phyloP scores from a whole-genome alignment of 1,140 invertebrate genomes.

The Gryon sp. region DNA sequence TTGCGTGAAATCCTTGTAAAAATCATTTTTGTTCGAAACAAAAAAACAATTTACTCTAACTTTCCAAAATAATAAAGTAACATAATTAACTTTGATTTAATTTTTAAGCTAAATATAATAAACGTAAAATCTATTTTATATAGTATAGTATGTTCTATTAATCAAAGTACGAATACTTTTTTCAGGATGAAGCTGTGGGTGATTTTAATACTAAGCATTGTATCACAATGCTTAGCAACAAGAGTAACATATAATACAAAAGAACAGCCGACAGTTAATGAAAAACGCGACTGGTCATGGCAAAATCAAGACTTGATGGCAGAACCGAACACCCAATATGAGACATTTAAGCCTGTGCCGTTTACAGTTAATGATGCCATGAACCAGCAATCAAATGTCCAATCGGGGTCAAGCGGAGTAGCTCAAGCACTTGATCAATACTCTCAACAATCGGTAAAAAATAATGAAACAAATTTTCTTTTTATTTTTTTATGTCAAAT shows the following conservation, averaged over 20 bases:
- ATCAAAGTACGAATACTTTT: slow-evolving; percentile 10
- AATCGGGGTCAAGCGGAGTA: slow-evolving; percentile 65
- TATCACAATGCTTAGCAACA: slow-evolving; percentile 63
- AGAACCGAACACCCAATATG: slow-evolving; percentile 57
- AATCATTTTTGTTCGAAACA: too few relatives aligned
- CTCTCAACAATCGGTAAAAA: slow-evolving; percentile 64
- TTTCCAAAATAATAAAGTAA: too few relatives aligned
- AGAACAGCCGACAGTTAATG: slow-evolving; percentile 16
- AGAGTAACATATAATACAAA: slow-evolving; percentile 65
- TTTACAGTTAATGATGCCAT: slow-evolving; percentile 63
- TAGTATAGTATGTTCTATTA: not conserved
- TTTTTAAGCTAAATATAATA: too few relatives aligned
- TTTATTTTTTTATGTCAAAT: too few relatives aligned
- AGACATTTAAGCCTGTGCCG: slow-evolving; percentile 64
- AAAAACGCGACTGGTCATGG: slow-evolving; percentile 69
- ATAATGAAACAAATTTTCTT: slow-evolving; percentile 9
- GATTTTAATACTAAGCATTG: slow-evolving; percentile 64
- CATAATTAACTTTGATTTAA: too few relatives aligned
- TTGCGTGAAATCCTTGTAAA: too few relatives aligned
- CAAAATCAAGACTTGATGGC: slow-evolving; percentile 63
- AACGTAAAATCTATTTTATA: not conserved
- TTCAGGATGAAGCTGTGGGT: slow-evolving; percentile 70
- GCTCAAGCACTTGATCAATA: slow-evolving; percentile 63
- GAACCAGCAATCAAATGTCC: slow-evolving; percentile 65
- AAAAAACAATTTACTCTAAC: too few relatives aligned